Base-by-base conservation (phyloP, 1,140 invertebrate species). In the Reticulitermes speratus region DNA sequence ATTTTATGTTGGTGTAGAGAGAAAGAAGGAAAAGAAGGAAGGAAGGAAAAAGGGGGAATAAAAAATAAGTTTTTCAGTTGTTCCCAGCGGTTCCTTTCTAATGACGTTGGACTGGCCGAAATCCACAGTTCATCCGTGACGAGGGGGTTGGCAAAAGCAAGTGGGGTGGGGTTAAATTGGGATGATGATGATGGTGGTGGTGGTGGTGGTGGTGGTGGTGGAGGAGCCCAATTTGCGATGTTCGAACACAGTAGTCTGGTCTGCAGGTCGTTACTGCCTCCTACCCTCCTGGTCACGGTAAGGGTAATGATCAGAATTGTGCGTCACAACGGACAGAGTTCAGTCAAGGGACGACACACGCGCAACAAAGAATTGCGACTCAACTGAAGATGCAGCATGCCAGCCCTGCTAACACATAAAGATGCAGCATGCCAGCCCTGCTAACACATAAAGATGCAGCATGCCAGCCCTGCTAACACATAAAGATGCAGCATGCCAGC, bases 181-280 rank as follows among this genome's bases (percentile, higher is more conserved):
- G 21, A 23, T 65, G 59, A n/a, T 23, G 59, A 19, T 23, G 59
- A 23, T 65, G 55, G 38, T 38, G 5, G 38, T 38, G n/a, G 38
- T 38, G 38, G 38, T 2, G 38, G 55, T 9, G 65, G 65, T n/a
- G n/a, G 38, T 38, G 38, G 38, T 2, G 38, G 55, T 9, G 65
- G 65, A 75, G 65, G 8, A 75, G 65, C 65, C 65, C 65, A 75
- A 75, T 75, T 75, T 75, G 65, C 65, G 65, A 75, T 75, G 65
- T 75, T 75, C 65, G 65, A 30, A 75, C 19, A 55, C 65, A 30
- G 65, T 30, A 30, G n/a, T 19, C 0, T 65, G 59, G 59, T 19
- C 0, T 65, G 59, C 5, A 48, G 59, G 59, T 65, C 21, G 59
- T 65, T 65, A 65, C 59, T n/a, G 25, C 48, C 0, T 9, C 48